Percentiles rank a stretch among this genome's conserved stretches.
phyloP scores from a whole-genome alignment of 2,888 invertebrate genomes.

The Mycalesis mineus region DNA sequence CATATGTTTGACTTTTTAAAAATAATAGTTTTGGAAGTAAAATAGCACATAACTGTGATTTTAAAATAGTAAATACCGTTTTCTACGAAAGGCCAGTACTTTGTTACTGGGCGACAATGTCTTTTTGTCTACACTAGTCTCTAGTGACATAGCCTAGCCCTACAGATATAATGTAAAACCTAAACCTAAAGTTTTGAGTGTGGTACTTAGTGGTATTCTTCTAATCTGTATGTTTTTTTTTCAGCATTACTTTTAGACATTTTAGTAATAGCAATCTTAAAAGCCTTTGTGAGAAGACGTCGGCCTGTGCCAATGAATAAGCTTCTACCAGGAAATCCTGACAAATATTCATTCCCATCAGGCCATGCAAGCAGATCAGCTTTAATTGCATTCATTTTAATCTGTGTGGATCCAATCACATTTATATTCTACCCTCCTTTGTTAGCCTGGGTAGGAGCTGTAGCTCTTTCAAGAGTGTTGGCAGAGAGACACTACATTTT shows the following conservation, averaged over 20 bases:
- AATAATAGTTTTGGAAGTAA: too few species aligned
- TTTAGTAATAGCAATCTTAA: slow-evolving; percentile 84
- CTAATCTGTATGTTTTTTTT: too few species aligned
- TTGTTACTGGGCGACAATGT: too few species aligned
- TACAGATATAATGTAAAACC: too few species aligned
- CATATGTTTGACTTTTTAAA: too few species aligned
- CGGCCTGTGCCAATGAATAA: slow-evolving; percentile 85
- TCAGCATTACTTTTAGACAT: slow-evolving; percentile 90
- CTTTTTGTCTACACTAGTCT: too few species aligned
- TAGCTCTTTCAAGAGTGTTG: slow-evolving; percentile 88
- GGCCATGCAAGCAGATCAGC: slow-evolving; percentile 94
- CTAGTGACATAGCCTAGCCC: too few species aligned
- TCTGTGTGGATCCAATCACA: slow-evolving; percentile 80
- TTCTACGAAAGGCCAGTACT: too few species aligned
- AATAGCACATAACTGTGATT: too few species aligned
- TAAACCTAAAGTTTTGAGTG: too few species aligned
- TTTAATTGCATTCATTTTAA: slow-evolving; percentile 85
- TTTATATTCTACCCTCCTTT: slow-evolving; percentile 80
- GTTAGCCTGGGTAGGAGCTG: slow-evolving; percentile 84
- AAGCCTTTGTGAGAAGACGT: slow-evolving; percentile 86
- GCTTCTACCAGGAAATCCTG: slow-evolving; percentile 86
- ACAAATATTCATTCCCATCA: slow-evolving; percentile 95
- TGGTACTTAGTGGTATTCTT: too few species aligned
- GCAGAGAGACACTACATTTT: slow-evolving; percentile 91
- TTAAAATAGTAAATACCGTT: too few species aligned